Evolutionary conservation across 1,140 invertebrate genomes (phyloP).

Genomic region (Brachionus manjavacas): DNA sequence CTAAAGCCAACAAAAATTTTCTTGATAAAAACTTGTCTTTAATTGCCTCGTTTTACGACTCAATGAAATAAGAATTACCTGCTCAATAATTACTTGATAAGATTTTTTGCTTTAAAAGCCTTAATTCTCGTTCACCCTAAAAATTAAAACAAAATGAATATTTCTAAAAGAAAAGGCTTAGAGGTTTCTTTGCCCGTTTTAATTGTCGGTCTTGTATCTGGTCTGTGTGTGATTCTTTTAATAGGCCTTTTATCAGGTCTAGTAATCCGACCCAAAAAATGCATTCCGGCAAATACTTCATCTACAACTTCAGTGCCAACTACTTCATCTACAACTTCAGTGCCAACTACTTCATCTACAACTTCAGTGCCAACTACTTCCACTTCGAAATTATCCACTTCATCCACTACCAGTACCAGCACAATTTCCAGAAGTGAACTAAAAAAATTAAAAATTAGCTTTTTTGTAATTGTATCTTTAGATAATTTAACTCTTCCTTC

Average conservation of each 20-base stretch:
- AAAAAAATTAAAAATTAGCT: too few species aligned
- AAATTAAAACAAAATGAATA: not conserved
- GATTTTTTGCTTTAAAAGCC: not conserved
- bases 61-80: not conserved
- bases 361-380: not conserved
- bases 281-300: not conserved
- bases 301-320: not conserved
- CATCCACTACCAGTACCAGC: not conserved
- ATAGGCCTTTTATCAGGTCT: constrained; percentile 15
- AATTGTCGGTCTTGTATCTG: not conserved
- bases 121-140: not conserved
- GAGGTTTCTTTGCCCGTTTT: not conserved
- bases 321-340: not conserved
- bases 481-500: not conserved
- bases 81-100: not conserved
- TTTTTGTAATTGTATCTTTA: not conserved
- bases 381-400: not conserved
- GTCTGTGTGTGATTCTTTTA: not conserved
- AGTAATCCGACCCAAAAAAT: not conserved
- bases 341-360: not conserved
- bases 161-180: not conserved
- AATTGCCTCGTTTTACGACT: not conserved
- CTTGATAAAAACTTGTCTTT: not conserved
- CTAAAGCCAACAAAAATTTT: too few species aligned
- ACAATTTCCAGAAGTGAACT: not conserved